Evolutionary conservation across 2,888 invertebrate genomes (phyloP), one percentile per base, ranked within the genome.

Genomic region (Eupithecia pulchellata): DNA sequence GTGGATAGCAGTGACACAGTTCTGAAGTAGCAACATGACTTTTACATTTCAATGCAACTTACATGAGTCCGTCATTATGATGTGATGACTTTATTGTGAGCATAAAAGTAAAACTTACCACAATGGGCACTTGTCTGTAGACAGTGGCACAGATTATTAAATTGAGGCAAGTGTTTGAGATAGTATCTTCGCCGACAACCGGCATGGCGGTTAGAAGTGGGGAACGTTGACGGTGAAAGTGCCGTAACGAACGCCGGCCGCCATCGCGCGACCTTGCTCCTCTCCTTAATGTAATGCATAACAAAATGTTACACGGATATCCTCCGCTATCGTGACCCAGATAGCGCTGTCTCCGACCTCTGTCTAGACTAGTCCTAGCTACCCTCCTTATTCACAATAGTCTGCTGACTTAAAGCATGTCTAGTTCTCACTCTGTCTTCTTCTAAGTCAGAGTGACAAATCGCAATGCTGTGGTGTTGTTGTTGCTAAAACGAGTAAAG

Each of bases 171-270:
- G 36, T 66, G 60, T 60, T 64, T 39, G 66, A 32, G 74, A 75
- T 77, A 62, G 68, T 64, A 75, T 76, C 75, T 73, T 66, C 67
- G 57, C 66, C 73, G 71, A 66, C 64, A 68, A 74, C 77, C 73
- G 75, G 74, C 75, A 20, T 74, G 74, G 73, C 75, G 36, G 77
- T 67, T 75, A 76, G 79, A 72, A 81, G 79, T 68, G 73, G 81
- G 77, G 78, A 60, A 62, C 55, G 78, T 79, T 85, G 85, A 86
- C 85, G 87, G 90, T 89, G 91, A 92, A 91, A 92, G 91, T 90
- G 84, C 81, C 82, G 83, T 83, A 81, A 84, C 82, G 82, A 69
- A 76, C 39, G 77, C 64, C 72, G 71, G 47, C 77, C 82, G 80
- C 83, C 79, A 81, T 78, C 78, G 82, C 82, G 85, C 86, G 91